Evolutionary conservation across 2,113 vertebrate genomes (phyloP).

Genomic region (Casuarius casuarius): DNA sequence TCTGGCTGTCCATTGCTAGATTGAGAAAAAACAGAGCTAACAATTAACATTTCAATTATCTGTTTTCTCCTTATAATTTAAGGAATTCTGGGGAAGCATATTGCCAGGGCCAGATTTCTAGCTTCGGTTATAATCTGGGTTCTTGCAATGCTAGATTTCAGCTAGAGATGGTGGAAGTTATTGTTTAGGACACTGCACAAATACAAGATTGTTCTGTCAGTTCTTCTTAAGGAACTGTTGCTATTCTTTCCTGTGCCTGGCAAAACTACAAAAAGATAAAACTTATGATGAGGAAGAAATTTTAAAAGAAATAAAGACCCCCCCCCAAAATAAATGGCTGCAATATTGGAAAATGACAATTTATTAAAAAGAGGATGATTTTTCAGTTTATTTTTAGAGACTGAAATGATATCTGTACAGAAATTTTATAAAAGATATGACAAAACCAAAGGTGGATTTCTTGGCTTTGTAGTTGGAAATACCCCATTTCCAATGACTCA

Average conservation of each 20-base stretch:
- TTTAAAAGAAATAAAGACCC: background rate
- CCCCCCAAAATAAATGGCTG: rapidly evolving
- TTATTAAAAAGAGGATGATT: background rate
- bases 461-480: background rate
- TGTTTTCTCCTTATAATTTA: background rate
- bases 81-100: background rate
- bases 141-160: background rate
- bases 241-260: background rate
- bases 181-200: background rate
- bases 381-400: background rate
- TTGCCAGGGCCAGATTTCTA: background rate
- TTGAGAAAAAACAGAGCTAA: background rate
- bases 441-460: background rate
- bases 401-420: background rate
- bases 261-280: background rate
- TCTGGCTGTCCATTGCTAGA: background rate
- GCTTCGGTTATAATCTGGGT: background rate
- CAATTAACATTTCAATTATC: background rate
- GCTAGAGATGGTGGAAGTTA: background rate
- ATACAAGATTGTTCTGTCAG: background rate
- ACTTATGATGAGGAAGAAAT: background rate
- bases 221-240: background rate
- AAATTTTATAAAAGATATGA: background rate
- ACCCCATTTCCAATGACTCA: background rate
- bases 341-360: background rate